These are phyloP conservation scores for Drosophila setosimentum DNA, from an alignment of 2,888 invertebrate genomes.

Conservation along the genomic window DNA sequence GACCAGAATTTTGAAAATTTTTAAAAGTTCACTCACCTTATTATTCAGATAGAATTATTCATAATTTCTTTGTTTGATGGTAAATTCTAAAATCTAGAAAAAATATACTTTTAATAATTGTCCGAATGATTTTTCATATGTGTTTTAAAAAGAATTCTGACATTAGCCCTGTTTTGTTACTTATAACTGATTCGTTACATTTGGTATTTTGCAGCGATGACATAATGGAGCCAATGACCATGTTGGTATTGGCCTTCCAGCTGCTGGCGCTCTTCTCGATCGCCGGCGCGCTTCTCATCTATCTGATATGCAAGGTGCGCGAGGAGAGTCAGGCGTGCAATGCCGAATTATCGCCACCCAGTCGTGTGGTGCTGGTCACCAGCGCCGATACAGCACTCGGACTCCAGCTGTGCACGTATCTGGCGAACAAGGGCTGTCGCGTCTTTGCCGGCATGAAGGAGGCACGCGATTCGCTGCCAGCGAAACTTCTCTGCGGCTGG, in stretches of 20 bases:
- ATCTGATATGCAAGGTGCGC: constrained; percentile 91
- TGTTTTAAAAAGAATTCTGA: background rate
- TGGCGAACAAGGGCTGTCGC: constrained; percentile 90
- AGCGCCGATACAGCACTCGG: constrained; percentile 93
- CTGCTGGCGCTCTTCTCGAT: constrained; percentile 92
- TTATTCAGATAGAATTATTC: background rate
- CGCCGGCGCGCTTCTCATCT: constrained; percentile 92
- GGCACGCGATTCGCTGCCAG: constrained; percentile 87
- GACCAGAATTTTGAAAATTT: background rate
- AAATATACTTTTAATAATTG: background rate
- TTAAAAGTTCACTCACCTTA: background rate
- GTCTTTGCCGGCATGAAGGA: constrained; percentile 91
- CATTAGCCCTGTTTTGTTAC: background rate
- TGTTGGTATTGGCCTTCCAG: constrained; percentile 92
- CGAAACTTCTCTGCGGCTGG: constrained; percentile 87
- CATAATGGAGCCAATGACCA: constrained; percentile 92
- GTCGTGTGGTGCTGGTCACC: constrained; percentile 91
- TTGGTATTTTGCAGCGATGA: constrained; percentile 75
- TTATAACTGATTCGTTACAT: background rate
- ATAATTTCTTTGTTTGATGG: background rate
- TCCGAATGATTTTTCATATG: background rate
- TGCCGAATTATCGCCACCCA: constrained; percentile 84
- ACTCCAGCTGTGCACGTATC: constrained; percentile 90
- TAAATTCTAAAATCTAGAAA: background rate
- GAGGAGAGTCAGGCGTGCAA: constrained; percentile 86